phyloP scores from a whole-genome alignment of 1,140 invertebrate species.

The Acromyrmex echinatior region DNA sequence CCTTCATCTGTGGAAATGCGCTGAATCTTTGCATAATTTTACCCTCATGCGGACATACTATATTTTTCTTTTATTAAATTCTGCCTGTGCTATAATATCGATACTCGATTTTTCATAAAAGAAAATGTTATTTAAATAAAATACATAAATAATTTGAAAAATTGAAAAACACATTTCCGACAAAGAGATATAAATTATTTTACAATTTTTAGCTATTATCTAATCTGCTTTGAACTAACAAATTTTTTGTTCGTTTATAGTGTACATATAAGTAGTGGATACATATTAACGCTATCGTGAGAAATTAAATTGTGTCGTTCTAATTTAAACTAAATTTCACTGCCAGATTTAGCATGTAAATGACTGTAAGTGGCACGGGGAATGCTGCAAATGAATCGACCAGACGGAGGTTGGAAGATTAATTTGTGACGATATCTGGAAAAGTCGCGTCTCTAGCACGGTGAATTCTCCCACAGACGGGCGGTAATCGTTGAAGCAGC shows the following conservation, averaged over 20 bases:
- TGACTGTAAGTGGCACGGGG: slow-evolving; percentile 19
- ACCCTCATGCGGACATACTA: slow-evolving; percentile 59
- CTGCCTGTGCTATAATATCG: neutral
- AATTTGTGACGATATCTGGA: slow-evolving; percentile 77
- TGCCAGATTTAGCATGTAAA: slow-evolving; percentile 30
- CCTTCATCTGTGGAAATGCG: slow-evolving; percentile 83
- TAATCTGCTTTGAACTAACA: neutral
- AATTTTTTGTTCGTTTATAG: neutral
- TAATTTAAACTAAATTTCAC: slow-evolving; percentile 20
- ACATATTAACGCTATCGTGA: neutral
- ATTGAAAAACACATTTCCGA: neutral
- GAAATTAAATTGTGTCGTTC: neutral
- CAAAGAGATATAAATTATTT: slow-evolving; percentile 1
- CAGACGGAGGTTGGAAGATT: slow-evolving; percentile 58
- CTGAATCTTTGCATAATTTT: slow-evolving; percentile 84
- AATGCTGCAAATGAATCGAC: slow-evolving; percentile 42
- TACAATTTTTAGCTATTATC: neutral
- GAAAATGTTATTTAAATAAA: neutral
- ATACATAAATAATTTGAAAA: neutral
- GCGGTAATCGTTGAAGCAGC: slow-evolving; percentile 76
- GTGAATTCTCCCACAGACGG: slow-evolving; percentile 33
- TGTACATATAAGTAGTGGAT: too few species aligned
- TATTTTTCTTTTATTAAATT: slow-evolving; percentile 33
- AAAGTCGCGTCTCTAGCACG: slow-evolving; percentile 70
- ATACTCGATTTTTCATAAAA: neutral